These are phyloP conservation scores for Raja brachyura DNA, from an alignment of 2,113 vertebrate species.

Conservation along the genomic window DNA sequence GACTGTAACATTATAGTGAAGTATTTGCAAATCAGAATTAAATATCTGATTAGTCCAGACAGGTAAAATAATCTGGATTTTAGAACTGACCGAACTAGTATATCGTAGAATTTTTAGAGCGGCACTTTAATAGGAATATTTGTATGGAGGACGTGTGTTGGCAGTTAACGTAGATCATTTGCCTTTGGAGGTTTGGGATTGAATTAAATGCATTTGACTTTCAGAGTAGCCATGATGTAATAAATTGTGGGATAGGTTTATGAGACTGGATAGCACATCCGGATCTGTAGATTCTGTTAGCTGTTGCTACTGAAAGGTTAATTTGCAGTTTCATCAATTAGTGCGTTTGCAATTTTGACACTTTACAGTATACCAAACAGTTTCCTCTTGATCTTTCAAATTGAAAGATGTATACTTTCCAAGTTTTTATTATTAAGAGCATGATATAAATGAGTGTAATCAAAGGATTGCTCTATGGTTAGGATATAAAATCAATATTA, in stretches of 20 bases:
- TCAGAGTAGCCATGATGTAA: not conserved
- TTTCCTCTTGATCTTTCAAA: not conserved
- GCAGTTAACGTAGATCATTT: not conserved
- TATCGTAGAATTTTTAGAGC: not conserved
- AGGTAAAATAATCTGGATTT: not conserved
- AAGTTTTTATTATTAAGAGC: not conserved
- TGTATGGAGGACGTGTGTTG: not conserved
- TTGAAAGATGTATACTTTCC: not conserved
- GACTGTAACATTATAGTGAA: not conserved
- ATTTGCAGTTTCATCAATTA: not conserved
- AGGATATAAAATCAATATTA: not conserved
- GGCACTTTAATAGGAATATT: not conserved
- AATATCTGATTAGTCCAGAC: not conserved
- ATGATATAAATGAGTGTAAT: not conserved
- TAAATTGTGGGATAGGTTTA: not conserved
- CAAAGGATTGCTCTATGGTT: too few species aligned
- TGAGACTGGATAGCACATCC: not conserved
- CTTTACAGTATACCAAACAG: not conserved
- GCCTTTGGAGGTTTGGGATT: not conserved
- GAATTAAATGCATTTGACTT: not conserved
- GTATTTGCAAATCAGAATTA: not conserved
- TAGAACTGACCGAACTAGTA: not conserved
- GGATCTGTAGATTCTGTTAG: not conserved
- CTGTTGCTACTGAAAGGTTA: not conserved
- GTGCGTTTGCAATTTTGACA: not conserved